A percentile compares a stretch with the other conserved stretches of the same genome.
These are phyloP conservation scores for Daphoenositta chrysoptera DNA, from an alignment of 2,113 vertebrate species.

Conservation along the genomic window DNA sequence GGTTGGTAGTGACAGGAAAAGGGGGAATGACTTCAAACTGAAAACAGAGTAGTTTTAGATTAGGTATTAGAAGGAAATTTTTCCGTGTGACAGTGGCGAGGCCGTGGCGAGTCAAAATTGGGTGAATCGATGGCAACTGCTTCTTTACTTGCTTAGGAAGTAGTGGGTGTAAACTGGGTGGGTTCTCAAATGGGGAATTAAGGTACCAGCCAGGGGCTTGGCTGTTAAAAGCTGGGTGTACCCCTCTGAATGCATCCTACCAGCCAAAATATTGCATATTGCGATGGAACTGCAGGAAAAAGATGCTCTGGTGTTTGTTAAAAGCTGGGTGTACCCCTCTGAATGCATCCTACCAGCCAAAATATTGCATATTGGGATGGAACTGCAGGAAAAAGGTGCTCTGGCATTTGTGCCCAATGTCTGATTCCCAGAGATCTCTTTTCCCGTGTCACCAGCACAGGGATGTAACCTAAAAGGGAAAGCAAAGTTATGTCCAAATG, in stretches of 20 bases:
- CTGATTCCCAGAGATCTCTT: not conserved
- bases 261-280: not conserved
- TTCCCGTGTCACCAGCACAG: not conserved
- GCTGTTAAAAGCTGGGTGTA: not conserved
- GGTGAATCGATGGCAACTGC: rapidly evolving
- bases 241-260: not conserved
- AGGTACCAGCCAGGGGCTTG: not conserved
- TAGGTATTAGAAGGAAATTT: rapidly evolving
- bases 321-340: not conserved
- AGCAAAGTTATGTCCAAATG: rapidly evolving
- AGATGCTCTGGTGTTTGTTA: too few species aligned
- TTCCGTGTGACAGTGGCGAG: rapidly evolving
- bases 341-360: not conserved
- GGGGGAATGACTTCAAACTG: not conserved
- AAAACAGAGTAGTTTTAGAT: not conserved
- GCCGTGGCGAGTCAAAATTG: not conserved
- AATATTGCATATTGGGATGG: not conserved
- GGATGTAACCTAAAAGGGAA: not conserved
- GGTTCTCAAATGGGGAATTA: not conserved
- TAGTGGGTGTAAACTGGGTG: not conserved
- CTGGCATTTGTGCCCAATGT: not conserved
- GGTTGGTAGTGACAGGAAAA: not conserved
- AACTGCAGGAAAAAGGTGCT: not conserved
- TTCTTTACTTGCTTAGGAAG: not conserved
- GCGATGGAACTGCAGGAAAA: not conserved